Base-by-base conservation (phyloP, 92 coral and sea anemone species). In the Porites divaricata region DNA sequence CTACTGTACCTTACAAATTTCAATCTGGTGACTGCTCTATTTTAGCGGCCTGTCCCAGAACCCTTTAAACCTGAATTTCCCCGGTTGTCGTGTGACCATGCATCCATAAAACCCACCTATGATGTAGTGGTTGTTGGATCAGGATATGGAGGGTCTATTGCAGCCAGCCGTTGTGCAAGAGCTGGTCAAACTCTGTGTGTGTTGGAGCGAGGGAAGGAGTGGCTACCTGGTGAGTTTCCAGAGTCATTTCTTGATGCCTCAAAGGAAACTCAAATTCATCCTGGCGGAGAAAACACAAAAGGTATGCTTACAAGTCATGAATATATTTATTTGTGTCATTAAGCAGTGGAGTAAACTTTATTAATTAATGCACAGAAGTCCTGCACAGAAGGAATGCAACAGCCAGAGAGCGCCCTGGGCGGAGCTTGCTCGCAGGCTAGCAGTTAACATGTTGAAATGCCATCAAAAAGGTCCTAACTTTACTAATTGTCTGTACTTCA, bases 201-300 rank as follows among this genome's bases (percentile, higher is more conserved):
- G 41, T 67, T 90, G 69, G 93, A 90, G 76, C 83, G 90, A 63
- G 93, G 93, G 14, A 90, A 90, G 88, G 93, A 90, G 84, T 90
- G 93, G 93, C 65, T 76, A 77, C 93, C 93, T 49, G 93, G 93
- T 20, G 93, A 90, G 45, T 90, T 90, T 54, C 90, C 93, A 7
- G 93, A 90, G 69, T 58, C 84, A 24, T 86, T 86, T 63, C 6
- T 25, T 21, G 83, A 77, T 15, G 93, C 93, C 19, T 81, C 75
- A 14, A 67, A 74, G 50, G 88, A 90, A 62, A 23, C 82, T 59
- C 93, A 90, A 53, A 61, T 86, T 58, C 70, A 79, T 52, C 87
- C 72, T n/a, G 93, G 90, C 9, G 87, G 88, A 9, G 57, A 77
- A 21, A 13, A 69, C 19, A 56, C 84, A 8, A 85, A 58, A 21